Percentiles rank a stretch among this genome's conserved stretches.
Conservation (phyloP, 2,797 vertebrate genomes). For the Lerista edwardsae region DNA sequence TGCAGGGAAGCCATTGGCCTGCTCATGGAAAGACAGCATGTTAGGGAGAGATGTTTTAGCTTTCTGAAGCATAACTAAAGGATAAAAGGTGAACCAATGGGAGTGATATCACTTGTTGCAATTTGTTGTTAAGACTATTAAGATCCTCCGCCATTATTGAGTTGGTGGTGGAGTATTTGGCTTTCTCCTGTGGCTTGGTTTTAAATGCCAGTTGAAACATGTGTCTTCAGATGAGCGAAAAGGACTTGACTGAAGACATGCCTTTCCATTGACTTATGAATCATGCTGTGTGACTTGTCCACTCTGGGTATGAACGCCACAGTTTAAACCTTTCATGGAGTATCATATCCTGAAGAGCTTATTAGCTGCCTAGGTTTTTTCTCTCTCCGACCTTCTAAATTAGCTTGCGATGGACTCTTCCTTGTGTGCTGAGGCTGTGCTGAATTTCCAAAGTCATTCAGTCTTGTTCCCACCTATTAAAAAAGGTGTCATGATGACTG, state of each 20-base stretch:
- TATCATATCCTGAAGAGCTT: too few relatives aligned
- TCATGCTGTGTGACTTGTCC: background rate
- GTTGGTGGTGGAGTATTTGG: constrained; percentile 13
- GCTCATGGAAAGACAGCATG: background rate
- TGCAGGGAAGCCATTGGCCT: too few relatives aligned
- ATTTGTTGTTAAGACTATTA: constrained; percentile 34
- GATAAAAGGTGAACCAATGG: constrained; percentile 22
- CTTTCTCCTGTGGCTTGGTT: constrained; percentile 24
- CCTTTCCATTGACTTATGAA: background rate
- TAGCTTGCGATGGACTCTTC: too few relatives aligned
- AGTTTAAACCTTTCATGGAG: background rate
- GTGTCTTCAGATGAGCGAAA: background rate
- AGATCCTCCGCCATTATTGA: constrained; percentile 10
- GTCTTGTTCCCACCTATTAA: background rate
- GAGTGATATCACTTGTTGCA: constrained; percentile 26
- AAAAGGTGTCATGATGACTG: constrained; percentile 25
- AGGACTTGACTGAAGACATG: background rate
- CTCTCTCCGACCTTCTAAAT: background rate
- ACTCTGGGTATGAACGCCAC: background rate
- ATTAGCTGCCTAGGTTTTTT: background rate
- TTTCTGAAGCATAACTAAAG: background rate
- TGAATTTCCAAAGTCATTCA: background rate
- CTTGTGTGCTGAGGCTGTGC: background rate
- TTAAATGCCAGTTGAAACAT: constrained; percentile 35
- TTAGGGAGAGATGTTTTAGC: background rate